phyloP scores from a whole-genome alignment of 2,113 vertebrate genomes.

The Octodon degus region DNA sequence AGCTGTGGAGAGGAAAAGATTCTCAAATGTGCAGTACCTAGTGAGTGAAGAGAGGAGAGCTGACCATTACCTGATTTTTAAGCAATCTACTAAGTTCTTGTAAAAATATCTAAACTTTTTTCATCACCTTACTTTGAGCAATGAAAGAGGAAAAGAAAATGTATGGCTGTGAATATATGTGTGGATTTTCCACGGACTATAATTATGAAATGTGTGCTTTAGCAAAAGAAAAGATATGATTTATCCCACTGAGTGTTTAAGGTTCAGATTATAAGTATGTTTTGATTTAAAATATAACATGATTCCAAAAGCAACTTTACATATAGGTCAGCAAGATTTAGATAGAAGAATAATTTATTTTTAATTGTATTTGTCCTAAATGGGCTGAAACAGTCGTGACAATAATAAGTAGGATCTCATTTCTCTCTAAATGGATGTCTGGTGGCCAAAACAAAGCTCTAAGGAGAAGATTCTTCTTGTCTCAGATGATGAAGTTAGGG shows the following conservation, averaged over 20 bases:
- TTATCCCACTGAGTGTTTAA: neutral
- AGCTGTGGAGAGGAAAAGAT: neutral
- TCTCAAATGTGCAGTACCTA: neutral
- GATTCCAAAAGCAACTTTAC: neutral
- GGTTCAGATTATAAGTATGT: neutral
- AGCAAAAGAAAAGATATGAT: slow-evolving; percentile 20
- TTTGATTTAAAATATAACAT: slow-evolving; percentile 1
- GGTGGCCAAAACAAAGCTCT: neutral
- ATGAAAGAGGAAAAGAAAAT: neutral
- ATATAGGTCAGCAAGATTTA: neutral
- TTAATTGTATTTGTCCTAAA: neutral
- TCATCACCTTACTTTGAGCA: slow-evolving; percentile 23
- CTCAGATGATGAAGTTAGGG: neutral
- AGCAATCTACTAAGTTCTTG: slow-evolving; percentile 19
- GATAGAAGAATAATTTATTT: slow-evolving; percentile 11
- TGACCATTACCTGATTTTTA: neutral
- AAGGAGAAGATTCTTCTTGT: neutral
- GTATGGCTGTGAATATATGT: neutral
- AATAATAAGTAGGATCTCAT: neutral
- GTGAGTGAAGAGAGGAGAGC: slow-evolving; percentile 26
- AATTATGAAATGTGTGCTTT: neutral
- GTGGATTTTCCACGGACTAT: slow-evolving; percentile 1
- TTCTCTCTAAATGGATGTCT: slow-evolving; percentile 4
- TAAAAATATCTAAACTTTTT: neutral
- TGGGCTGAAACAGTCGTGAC: neutral